Percentiles rank a stretch among this genome's conserved stretches.
Conservation (phyloP, 2,113 vertebrate genomes). For the Odontesthes bonariensis region DNA sequence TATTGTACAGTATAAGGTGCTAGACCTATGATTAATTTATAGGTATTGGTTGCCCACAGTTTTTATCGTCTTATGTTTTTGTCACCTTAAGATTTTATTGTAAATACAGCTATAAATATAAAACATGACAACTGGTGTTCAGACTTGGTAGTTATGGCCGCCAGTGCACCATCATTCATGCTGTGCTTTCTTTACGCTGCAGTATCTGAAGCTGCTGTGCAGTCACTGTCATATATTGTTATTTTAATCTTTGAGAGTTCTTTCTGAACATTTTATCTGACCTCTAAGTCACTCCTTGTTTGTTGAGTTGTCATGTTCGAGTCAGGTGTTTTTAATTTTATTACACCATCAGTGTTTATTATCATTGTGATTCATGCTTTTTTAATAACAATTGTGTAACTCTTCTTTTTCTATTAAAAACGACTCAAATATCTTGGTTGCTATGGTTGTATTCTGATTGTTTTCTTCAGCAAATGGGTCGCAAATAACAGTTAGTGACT, state of each 20-base stretch:
- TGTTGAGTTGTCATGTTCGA: constrained; percentile 30
- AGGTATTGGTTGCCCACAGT: constrained; percentile 52
- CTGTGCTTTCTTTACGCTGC: constrained; percentile 33
- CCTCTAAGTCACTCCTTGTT: constrained; percentile 26
- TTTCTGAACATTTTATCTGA: constrained; percentile 26
- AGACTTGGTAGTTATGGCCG: constrained; percentile 33
- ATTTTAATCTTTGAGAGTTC: constrained; percentile 18
- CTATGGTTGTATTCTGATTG: neutral
- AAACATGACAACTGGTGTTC: constrained; percentile 35
- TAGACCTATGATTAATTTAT: constrained; percentile 42
- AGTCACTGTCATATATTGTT: constrained; percentile 39
- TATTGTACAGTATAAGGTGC: constrained; percentile 34
- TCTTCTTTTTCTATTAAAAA: constrained; percentile 70
- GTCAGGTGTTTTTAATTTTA: constrained; percentile 35
- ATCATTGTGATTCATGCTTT: constrained; percentile 62
- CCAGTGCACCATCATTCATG: constrained; percentile 19
- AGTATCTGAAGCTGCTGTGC: constrained; percentile 42
- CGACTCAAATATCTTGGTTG: constrained; percentile 17
- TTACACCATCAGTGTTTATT: constrained; percentile 44
- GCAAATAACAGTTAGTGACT: too few relatives aligned
- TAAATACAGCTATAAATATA: constrained; percentile 58
- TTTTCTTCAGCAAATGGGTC: too few relatives aligned
- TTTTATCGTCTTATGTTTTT: constrained; percentile 45
- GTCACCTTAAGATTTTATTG: constrained; percentile 51
- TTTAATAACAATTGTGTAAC: constrained; percentile 68